Base-by-base conservation (phyloP, 2,113 vertebrate species). In the Chaenogobius annularis region DNA sequence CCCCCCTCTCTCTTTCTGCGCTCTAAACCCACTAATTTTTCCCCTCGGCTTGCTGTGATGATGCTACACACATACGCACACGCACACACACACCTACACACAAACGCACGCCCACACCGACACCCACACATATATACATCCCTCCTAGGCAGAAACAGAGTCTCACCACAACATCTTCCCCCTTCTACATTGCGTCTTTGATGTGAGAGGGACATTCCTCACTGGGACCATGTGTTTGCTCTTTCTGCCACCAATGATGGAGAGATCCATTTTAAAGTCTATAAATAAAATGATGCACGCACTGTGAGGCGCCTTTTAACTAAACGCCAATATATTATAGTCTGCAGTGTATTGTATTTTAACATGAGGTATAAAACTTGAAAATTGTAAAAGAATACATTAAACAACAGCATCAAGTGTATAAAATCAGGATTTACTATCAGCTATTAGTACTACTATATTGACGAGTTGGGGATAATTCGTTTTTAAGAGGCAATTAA, bases 11-110 rank as follows among this genome's bases (percentile, higher is more conserved):
- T 59, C 14, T 37, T 63, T 65, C 80, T 64, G n/a, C 68, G 72
- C 63, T 82, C 68, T 56, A 63, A 63, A 17, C 56, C 47, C 23
- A 63, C 79, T 72, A 47, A 15, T 15, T 75, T 73, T 62, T n/a
- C 50, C 17, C 17, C 69, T 44, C 66, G 55, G 66, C 80, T 15
- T n/a, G 15, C 5, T 26, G 40, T 69, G 55, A 69, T 54, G 73
- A 69, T 54, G 73, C 64, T 67, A 59, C 15, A 26, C 31, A 66
- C 67, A 56, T 8, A 15, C 35, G 6, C 35, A 40, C 37, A 7
- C 37, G 6, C 37, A 7, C 37, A 40, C 37, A 7, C 37, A 40
- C 37, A 40, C 37, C 5, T 9, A 40, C 37, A 40, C 37, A 40
- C 7, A 40, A 6, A 5, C 3, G 8, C 37, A 40, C 3, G 8